Evolutionary conservation across 2,888 invertebrate genomes (phyloP).

Genomic region (Agrotis ipsilon): DNA sequence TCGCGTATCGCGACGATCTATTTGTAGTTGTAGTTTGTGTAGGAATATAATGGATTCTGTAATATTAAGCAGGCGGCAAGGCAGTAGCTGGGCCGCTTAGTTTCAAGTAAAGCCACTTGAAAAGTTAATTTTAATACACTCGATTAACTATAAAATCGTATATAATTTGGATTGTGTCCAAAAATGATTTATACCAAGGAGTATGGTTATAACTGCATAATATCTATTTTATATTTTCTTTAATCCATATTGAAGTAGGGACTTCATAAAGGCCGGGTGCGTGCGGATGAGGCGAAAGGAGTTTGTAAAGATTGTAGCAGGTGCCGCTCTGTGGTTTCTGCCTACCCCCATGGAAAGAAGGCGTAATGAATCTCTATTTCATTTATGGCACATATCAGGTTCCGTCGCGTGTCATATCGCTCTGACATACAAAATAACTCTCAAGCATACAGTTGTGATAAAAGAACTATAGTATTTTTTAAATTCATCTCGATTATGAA

Average conservation of each 20-base stretch:
- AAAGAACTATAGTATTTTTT: neutral
- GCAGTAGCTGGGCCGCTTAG: neutral
- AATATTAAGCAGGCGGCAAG: neutral
- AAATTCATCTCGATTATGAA: too few relatives aligned
- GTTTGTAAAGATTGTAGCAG: too few relatives aligned
- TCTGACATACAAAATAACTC: slow-evolving; percentile 1
- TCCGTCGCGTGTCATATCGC: slow-evolving; percentile 13
- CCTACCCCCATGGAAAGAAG: too few relatives aligned
- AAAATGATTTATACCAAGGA: slow-evolving; percentile 9
- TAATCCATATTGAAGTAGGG: neutral
- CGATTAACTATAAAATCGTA: neutral
- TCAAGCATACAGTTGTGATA: neutral
- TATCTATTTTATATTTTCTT: slow-evolving; percentile 7
- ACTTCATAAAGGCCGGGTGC: too few relatives aligned
- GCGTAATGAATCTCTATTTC: too few relatives aligned
- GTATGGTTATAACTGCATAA: neutral
- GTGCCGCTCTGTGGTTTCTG: too few relatives aligned
- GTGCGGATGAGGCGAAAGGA: too few relatives aligned
- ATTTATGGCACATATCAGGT: slow-evolving; percentile 5
- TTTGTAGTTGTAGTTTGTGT: too few relatives aligned
- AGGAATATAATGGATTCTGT: neutral
- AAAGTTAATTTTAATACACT: neutral
- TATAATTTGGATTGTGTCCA: slow-evolving; percentile 20
- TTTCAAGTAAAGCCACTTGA: neutral
- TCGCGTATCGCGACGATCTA: neutral